Evolutionary conservation across 1,140 invertebrate genomes (phyloP).

Genomic region (Oryctes rhinoceros): DNA sequence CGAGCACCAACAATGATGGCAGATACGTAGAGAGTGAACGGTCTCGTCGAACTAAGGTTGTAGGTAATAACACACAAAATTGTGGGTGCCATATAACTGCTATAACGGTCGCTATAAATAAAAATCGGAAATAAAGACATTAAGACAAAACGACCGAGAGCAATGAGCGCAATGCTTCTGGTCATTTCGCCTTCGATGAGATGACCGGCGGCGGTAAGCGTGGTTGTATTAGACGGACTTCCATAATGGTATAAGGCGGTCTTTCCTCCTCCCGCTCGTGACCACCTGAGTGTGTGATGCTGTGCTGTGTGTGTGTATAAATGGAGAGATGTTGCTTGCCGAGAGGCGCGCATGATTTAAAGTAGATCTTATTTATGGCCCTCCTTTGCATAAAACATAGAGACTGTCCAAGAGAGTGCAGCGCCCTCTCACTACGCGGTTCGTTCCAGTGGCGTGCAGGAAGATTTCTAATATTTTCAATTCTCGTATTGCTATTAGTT

Average conservation of each 20-base stretch:
- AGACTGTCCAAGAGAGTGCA: constrained; percentile 55
- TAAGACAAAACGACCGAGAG: constrained; percentile 54
- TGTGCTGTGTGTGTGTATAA: constrained; percentile 17
- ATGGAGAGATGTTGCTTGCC: constrained; percentile 56
- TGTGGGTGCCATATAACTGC: constrained; percentile 4
- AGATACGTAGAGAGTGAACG: background rate
- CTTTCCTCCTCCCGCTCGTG: constrained; percentile 51
- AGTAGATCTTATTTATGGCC: constrained; percentile 57
- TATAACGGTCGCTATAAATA: constrained; percentile 56
- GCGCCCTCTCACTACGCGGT: constrained; percentile 49
- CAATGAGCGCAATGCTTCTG: constrained; percentile 55
- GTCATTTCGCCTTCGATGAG: constrained; percentile 11
- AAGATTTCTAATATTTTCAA: background rate
- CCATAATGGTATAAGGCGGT: constrained; percentile 45
- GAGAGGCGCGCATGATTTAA: constrained; percentile 59
- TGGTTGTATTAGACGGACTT: constrained; percentile 41
- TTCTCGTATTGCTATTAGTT: too few relatives aligned
- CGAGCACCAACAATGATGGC: background rate
- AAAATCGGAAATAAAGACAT: constrained; percentile 59
- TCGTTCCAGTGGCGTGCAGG: constrained; percentile 48
- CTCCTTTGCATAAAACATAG: constrained; percentile 59
- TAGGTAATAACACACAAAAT: constrained; percentile 10
- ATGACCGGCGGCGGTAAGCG: background rate
- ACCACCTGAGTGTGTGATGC: constrained; percentile 57
- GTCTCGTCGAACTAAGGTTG: background rate